A percentile compares a stretch with the other conserved stretches of the same genome.
Evolutionary conservation across 2,113 vertebrate genomes (phyloP).

Genomic region (Anhinga anhinga): DNA sequence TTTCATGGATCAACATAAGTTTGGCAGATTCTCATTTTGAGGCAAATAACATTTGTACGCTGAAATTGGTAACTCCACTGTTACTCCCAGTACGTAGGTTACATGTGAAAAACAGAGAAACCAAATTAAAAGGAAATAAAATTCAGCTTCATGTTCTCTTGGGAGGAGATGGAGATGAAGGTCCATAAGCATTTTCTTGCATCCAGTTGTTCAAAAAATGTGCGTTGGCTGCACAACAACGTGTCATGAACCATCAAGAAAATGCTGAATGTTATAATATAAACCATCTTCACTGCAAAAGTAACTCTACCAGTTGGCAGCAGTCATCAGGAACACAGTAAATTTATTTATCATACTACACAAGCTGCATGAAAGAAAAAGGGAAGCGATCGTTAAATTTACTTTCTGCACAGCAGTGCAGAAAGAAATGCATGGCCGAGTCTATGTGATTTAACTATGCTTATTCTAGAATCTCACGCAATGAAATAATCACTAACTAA

Average conservation of each 20-base stretch:
- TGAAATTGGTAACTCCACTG: not conserved
- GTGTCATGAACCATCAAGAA: not conserved
- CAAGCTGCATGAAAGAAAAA: not conserved
- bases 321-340: not conserved
- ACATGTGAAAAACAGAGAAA: not conserved
- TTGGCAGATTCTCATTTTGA: not conserved
- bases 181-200: not conserved
- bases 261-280: not conserved
- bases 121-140: not conserved
- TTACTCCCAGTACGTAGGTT: accelerated
- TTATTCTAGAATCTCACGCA: not conserved
- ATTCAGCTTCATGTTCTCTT: not conserved
- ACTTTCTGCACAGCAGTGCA: not conserved
- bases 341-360: not conserved
- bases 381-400: not conserved
- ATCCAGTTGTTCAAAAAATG: not conserved
- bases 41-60: not conserved
- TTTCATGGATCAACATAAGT: not conserved
- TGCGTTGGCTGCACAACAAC: not conserved
- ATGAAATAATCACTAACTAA: not conserved
- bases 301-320: not conserved
- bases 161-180: not conserved
- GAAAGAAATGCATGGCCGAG: not conserved
- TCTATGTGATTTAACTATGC: not conserved
- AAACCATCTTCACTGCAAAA: not conserved